Evolutionary conservation across 2,888 invertebrate species (phyloP).

Genomic region (Cheilosia vernalis): DNA sequence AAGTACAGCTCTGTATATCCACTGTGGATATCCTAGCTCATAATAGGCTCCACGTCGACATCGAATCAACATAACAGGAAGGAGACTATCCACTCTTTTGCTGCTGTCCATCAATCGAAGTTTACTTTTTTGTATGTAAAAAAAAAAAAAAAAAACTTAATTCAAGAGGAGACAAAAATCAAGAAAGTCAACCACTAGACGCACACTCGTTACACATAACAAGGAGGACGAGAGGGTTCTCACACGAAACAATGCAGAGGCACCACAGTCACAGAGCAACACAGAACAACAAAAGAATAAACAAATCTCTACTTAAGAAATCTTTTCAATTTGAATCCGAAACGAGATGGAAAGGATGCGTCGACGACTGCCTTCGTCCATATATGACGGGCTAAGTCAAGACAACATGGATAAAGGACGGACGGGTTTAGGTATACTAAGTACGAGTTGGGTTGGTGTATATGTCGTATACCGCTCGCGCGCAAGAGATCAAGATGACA

Average conservation of each 20-base stretch:
- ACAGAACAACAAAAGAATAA: constrained; percentile 26
- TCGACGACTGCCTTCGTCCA: constrained; percentile 16
- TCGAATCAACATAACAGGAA: no score
- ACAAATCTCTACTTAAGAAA: constrained; percentile 19
- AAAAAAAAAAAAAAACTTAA: no score
- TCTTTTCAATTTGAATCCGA: constrained; percentile 27
- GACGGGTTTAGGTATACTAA: not conserved
- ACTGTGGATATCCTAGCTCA: no score
- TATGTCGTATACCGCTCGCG: no score
- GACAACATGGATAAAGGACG: not conserved
- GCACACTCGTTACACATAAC: not conserved
- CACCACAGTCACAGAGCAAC: no score
- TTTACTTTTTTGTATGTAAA: no score
- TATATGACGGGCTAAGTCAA: constrained; percentile 16
- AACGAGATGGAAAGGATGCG: constrained; percentile 30
- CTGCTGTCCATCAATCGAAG: no score
- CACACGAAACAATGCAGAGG: not conserved
- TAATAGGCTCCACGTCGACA: no score
- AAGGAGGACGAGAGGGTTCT: not conserved
- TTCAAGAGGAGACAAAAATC: no score
- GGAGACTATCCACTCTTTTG: no score
- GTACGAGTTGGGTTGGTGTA: not conserved
- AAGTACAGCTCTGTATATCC: no score
- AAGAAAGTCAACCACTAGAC: no score
- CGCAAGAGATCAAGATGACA: constrained; percentile 7